A percentile compares a stretch with the other conserved stretches of the same genome.
Evolutionary conservation across 2,113 vertebrate genomes (phyloP).

Genomic region (Callorhinus ursinus): DNA sequence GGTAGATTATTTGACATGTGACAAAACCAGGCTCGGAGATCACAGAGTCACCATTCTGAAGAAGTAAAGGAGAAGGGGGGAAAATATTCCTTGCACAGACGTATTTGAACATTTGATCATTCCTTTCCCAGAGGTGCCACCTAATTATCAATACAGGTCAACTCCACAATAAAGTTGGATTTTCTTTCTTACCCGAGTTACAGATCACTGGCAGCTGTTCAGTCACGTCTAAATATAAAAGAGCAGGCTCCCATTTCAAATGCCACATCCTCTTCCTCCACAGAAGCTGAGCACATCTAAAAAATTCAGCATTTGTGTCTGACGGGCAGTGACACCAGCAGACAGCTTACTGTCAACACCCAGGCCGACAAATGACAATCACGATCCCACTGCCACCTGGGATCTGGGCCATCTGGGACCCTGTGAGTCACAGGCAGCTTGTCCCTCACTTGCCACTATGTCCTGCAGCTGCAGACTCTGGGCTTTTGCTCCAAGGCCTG

Average conservation of each 20-base stretch:
- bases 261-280: conserved; percentile 12
- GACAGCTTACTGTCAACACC: conserved; percentile 44
- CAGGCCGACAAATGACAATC: conserved; percentile 61
- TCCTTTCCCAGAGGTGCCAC: background rate
- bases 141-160: conserved; percentile 43
- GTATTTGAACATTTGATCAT: conserved; percentile 2
- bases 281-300: conserved; percentile 46
- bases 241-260: conserved; percentile 54
- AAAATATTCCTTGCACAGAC: background rate
- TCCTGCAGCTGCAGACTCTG: background rate
- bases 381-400: conserved; percentile 4
- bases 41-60: background rate
- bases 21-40: background rate
- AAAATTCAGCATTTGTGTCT: conserved; percentile 22
- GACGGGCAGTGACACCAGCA: conserved; percentile 51
- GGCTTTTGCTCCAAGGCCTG: background rate
- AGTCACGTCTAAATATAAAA: conserved; percentile 65
- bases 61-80: background rate
- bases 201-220: conserved; percentile 22
- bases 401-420: conserved; percentile 50
- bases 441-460: background rate
- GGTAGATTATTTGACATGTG: background rate
- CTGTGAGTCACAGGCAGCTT: background rate
- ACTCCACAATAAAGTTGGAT: background rate
- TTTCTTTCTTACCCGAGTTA: conserved; percentile 13